A percentile compares a stretch with the other conserved stretches of the same genome.
Evolutionary conservation across 2,797 vertebrate species (phyloP).

Genomic region (Chrysocyon brachyurus): DNA sequence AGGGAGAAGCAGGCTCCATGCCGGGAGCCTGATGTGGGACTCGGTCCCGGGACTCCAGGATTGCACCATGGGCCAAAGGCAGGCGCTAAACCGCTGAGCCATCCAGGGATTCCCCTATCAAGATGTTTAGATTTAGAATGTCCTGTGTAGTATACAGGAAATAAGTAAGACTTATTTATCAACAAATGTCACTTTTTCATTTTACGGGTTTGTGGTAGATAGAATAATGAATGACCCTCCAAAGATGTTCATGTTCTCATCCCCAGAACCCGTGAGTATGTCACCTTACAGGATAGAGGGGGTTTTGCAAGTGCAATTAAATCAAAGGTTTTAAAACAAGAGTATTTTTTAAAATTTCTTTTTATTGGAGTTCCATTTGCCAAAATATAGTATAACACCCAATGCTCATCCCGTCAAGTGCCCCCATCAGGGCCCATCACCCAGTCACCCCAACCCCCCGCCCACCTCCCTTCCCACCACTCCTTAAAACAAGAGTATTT

Average conservation of each 20-base stretch:
- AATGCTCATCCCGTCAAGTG: too few relatives aligned
- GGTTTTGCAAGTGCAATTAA: neutral
- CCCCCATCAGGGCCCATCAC: too few relatives aligned
- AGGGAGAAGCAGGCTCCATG: too few relatives aligned
- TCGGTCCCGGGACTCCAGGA: too few relatives aligned
- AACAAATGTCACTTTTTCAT: neutral
- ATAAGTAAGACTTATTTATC: conserved; percentile 13
- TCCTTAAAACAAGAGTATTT: neutral
- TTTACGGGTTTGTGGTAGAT: neutral
- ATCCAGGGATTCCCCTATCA: too few relatives aligned
- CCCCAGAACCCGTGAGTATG: neutral
- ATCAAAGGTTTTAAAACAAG: neutral
- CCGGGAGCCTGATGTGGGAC: too few relatives aligned
- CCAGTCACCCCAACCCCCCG: too few relatives aligned
- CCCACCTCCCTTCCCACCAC: too few relatives aligned
- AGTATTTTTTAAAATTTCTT: neutral
- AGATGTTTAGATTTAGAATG: conserved; percentile 31
- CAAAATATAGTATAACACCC: too few relatives aligned
- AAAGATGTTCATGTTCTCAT: neutral
- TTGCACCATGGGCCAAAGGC: too few relatives aligned
- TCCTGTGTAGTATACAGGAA: neutral
- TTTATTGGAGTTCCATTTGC: too few relatives aligned
- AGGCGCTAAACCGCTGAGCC: too few relatives aligned
- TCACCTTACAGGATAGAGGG: neutral
- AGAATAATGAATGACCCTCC: neutral